Base-by-base conservation (phyloP, 2,888 invertebrate species). In the Lottia gigantea region DNA sequence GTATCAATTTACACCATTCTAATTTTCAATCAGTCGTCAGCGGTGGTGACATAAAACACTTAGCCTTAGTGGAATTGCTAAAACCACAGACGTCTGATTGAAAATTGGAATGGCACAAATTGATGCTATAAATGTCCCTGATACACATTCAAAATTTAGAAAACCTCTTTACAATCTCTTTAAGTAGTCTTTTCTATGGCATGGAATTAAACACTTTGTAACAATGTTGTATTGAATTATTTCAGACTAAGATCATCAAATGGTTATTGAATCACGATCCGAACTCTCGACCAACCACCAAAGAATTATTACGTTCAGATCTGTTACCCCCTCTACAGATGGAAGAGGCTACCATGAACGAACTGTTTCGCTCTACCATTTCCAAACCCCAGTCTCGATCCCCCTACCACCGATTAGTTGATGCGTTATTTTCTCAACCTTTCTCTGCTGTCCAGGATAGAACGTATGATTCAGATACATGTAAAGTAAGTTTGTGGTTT, bases 191-290 rank as follows among this genome's bases (percentile, higher is more conserved):
- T 4, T 31, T 31, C 6, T 31, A 31, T 31, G 31, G 31, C 31
- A 31, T 31, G 2, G 31, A 31, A 31, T n/a, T n/a, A n/a, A n/a
- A n/a, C n/a, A n/a, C n/a, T n/a, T n/a, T n/a, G n/a, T n/a, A 40
- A 40, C 7, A 8, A 40, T 40, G 11, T 40, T 1, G 2, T 40
- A 8, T 40, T 40, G 40, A 8, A 40, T 8, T 40, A 8, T 40
- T 75, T 46, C 78, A 88, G 87, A 78, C 75, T 14, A 64, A 74
- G 14, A 79, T 90, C 0, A 78, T 88, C 71, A 91, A 91, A 62
- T 94, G 94, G 94, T 90, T 98, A 4, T 88, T 98, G 69, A 92
- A 93, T 88, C 96, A 98, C 86, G 95, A 97, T 87, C 93, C 95
- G 0, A 91, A 92, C 46, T 90, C 92, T 77, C 91, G 98, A 6